Evolutionary conservation across 2,888 invertebrate genomes (phyloP).

Genomic region (Osedax frankpressi): DNA sequence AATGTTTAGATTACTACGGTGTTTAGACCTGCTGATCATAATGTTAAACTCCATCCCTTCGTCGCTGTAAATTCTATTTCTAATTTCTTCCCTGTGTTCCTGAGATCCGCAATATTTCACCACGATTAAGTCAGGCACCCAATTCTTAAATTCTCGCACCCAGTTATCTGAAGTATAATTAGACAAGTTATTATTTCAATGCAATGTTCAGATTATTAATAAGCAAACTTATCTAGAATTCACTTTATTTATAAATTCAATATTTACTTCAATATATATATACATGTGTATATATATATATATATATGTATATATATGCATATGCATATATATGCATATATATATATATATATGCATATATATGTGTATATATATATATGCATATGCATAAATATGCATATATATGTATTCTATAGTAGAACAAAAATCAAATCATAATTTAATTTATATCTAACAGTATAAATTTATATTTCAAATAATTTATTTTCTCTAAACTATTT

Average conservation of each 20-base stretch:
- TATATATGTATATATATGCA: background rate
- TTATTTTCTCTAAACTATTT: too few relatives aligned
- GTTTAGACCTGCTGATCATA: conserved; percentile 80
- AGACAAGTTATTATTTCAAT: background rate
- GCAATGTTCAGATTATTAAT: background rate
- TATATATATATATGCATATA: background rate
- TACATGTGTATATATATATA: background rate
- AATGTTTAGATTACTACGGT: too few relatives aligned
- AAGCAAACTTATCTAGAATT: background rate
- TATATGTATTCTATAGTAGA: too few relatives aligned
- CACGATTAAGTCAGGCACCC: conserved; percentile 52
- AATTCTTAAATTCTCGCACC: conserved; percentile 45
- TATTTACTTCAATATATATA: background rate
- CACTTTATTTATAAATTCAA: background rate
- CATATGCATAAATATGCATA: too few relatives aligned
- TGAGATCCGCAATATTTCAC: conserved; percentile 71
- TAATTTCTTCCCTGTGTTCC: conserved; percentile 66
- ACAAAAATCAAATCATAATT: too few relatives aligned
- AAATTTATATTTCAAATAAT: too few relatives aligned
- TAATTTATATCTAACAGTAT: too few relatives aligned
- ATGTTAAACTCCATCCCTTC: conserved; percentile 64
- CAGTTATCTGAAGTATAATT: conserved; percentile 46
- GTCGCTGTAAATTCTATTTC: conserved; percentile 60
- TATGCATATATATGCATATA: background rate
- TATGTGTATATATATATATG: too few relatives aligned